These are phyloP conservation scores for Lithodes maja DNA, from an alignment of 2,888 invertebrate species.

Conservation along the genomic window DNA sequence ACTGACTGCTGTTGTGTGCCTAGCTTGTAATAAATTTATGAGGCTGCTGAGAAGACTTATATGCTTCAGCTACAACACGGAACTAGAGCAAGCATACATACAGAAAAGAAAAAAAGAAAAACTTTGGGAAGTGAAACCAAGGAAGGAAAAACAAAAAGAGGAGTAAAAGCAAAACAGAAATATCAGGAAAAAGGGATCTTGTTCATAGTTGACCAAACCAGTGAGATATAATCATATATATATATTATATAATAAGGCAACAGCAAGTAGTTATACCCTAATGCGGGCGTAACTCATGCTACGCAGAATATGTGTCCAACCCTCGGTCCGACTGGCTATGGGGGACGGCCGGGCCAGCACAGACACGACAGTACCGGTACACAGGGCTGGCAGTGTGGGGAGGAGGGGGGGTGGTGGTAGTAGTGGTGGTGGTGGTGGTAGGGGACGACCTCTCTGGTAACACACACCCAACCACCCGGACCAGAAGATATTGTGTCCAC, in stretches of 20 bases:
- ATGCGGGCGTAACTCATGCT: constrained; percentile 68
- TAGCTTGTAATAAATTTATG: constrained; percentile 42
- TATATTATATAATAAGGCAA: constrained; percentile 58
- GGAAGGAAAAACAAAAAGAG: constrained; percentile 34
- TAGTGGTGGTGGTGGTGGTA: neutral
- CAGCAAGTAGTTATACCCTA: constrained; percentile 69
- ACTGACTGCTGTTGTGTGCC: constrained; percentile 45
- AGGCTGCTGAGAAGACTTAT: constrained; percentile 48
- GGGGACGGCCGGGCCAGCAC: constrained; percentile 61
- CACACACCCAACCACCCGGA: neutral
- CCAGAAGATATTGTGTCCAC: constrained; percentile 61
- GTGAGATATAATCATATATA: constrained; percentile 56
- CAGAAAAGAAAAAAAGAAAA: constrained; percentile 28
- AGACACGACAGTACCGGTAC: neutral
- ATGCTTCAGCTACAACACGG: constrained; percentile 62
- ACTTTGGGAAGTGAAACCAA: constrained; percentile 10
- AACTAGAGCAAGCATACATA: constrained; percentile 67
- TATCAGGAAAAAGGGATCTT: constrained; percentile 43
- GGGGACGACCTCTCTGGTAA: neutral
- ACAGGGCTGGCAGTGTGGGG: constrained; percentile 46
- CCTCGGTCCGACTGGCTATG: constrained; percentile 62
- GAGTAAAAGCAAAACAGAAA: constrained; percentile 20
- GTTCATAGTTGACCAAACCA: constrained; percentile 51
- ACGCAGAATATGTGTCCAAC: constrained; percentile 66
- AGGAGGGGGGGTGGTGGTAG: constrained; percentile 12